Conservation (phyloP, 2,113 vertebrate genomes). For the Tylochromis polylepis region DNA sequence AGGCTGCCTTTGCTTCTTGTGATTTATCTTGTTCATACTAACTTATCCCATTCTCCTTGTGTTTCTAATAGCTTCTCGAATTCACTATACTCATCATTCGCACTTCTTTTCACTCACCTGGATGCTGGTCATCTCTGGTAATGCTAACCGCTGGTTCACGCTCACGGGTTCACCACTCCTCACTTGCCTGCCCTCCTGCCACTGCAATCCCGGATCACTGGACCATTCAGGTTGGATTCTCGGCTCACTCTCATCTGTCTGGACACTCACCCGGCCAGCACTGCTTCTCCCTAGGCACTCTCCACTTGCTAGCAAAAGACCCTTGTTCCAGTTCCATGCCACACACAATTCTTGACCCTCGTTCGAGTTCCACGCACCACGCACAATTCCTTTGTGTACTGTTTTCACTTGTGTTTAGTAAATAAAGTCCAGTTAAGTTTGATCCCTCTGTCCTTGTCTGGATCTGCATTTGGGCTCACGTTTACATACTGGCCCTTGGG, state of each 20-base stretch:
- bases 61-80: neutral
- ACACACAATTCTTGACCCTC: neutral
- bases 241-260: neutral
- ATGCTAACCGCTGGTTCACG: neutral
- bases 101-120: neutral
- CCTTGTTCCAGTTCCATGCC: neutral
- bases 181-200: neutral
- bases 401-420: neutral
- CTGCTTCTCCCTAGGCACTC: neutral
- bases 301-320: neutral
- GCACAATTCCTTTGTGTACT: neutral
- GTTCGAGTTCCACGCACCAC: neutral
- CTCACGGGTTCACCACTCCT: neutral
- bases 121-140: neutral
- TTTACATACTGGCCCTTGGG: no score
- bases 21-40: neutral
- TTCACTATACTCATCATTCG: neutral
- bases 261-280: neutral
- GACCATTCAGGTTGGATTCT: neutral
- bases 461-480: neutral
- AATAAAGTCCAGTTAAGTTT: neutral
- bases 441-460: neutral
- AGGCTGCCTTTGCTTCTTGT: neutral
- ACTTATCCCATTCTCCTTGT: neutral
- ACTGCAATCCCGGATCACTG: neutral